Evolutionary conservation across 1,140 invertebrate species (phyloP).

Genomic region (Drosophila gunungcola): DNA sequence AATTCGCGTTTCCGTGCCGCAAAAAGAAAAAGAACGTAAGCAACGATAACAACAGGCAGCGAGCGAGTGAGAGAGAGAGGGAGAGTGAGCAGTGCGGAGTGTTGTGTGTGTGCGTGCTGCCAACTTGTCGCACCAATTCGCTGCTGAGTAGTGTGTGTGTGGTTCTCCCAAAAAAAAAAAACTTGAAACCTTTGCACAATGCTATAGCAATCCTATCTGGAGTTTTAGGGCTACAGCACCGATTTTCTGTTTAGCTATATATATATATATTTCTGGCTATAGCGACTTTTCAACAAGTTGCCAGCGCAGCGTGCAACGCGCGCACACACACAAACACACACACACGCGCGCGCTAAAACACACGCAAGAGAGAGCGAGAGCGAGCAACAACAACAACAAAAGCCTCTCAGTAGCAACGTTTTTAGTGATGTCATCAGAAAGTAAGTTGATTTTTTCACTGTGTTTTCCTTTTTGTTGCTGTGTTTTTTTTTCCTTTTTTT

Average conservation of each 20-base stretch:
- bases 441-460: slow-evolving; percentile 67
- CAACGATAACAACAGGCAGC: slow-evolving; percentile 49
- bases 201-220: neutral
- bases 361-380: slow-evolving; percentile 56
- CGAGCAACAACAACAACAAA: slow-evolving; percentile 67
- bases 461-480: slow-evolving; percentile 18
- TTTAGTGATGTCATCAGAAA: slow-evolving; percentile 84
- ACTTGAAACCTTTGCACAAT: neutral
- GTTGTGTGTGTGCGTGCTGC: slow-evolving; percentile 50
- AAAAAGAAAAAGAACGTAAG: slow-evolving; percentile 43
- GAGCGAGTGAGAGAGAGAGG: slow-evolving; percentile 18
- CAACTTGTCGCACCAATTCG: slow-evolving; percentile 42
- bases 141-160: slow-evolving; percentile 22
- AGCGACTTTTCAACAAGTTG: slow-evolving; percentile 54
- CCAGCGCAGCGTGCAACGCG: slow-evolving; percentile 51
- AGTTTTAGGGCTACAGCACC: neutral
- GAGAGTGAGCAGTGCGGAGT: slow-evolving; percentile 27
- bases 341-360: slow-evolving; percentile 7
- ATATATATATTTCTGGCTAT: neutral
- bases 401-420: slow-evolving; percentile 65
- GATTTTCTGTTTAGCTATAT: neutral
- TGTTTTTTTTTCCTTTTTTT: slow-evolving; percentile 32
- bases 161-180: slow-evolving; percentile 7
- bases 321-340: slow-evolving; percentile 37
- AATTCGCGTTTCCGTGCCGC: slow-evolving; percentile 12